A percentile compares a stretch with the other conserved stretches of the same genome.
phyloP scores from a whole-genome alignment of 2,888 invertebrate genomes.

The Glomeris marginata region DNA sequence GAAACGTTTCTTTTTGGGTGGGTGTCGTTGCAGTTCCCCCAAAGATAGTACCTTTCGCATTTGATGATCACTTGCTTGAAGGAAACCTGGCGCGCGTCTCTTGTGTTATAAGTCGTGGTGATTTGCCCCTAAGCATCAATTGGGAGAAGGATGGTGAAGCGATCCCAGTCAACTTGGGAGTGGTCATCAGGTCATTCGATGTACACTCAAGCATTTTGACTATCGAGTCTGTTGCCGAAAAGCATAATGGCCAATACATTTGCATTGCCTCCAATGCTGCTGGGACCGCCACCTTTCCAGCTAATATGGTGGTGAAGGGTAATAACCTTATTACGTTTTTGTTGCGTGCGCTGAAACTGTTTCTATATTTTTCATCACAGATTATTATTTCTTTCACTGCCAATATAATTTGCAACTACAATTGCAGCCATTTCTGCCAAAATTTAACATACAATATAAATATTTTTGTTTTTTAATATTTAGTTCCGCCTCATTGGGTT shows the following conservation, averaged over 20 bases:
- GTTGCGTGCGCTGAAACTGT: too few relatives aligned
- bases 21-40: too few relatives aligned
- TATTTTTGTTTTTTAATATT: too few relatives aligned
- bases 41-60: conserved; percentile 11
- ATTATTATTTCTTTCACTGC: too few relatives aligned
- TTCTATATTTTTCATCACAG: too few relatives aligned
- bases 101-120: too few relatives aligned
- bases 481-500: conserved; percentile 11
- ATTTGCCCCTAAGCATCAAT: conserved; percentile 7
- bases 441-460: too few relatives aligned
- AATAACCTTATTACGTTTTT: too few relatives aligned
- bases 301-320: conserved; percentile 10
- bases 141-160: conserved; percentile 12
- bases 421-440: too few relatives aligned
- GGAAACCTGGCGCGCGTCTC: too few relatives aligned
- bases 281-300: conserved; percentile 7
- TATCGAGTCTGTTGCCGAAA: background rate
- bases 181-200: conserved; percentile 8
- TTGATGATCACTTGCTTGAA: conserved; percentile 10
- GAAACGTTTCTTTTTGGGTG: too few relatives aligned
- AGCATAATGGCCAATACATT: conserved; percentile 11
- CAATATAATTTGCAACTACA: too few relatives aligned
- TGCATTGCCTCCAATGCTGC: conserved; percentile 10
- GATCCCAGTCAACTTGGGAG: background rate
- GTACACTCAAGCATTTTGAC: conserved; percentile 12